Evolutionary conservation across 2,797 vertebrate genomes (phyloP), one percentile per base, ranked within the genome.

Genomic region (Peromyscus eremicus): DNA sequence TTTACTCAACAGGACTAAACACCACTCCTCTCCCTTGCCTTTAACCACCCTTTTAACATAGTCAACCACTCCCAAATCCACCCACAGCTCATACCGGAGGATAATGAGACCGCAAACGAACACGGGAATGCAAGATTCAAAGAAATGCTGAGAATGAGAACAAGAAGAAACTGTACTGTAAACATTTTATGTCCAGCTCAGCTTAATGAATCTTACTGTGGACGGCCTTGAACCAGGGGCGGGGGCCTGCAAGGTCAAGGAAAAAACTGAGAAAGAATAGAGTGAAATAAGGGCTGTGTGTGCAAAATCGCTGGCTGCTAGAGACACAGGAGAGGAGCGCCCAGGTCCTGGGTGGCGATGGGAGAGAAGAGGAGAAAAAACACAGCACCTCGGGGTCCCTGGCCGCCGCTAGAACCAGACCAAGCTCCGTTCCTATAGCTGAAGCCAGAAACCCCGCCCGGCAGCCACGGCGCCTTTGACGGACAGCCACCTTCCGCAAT

Each of bases 401-500:
- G 52, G 85, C 70, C 19, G 85, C 25, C 0, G 25, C 83, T 52
- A 70, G 43, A 70, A 49, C 34, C 82, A 49, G 82, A 85, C 10
- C 4, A 3, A 52, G 83, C 64, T 70, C 62, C 1, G 43, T n/a
- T n/a, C 83, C 32, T 70, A n/a, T 0, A n/a, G n/a, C 64, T 10
- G 17, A 5, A 73, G 57, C n/a, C 86, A 91, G 79, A 96, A 97
- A 64, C 86, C 88, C 91, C 46, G 27, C 93, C 94, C 75, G 0
- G 68, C 27, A 55, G 29, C 46, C 10, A 3, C 10, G 13, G 29
- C 8, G 34, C 89, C 57, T 76, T 86, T 94, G 95, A 97, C 29
- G 23, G 96, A 96, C 96, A 76, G 40, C 27, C 49, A 57, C 83
- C 29, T 92, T 89, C 43, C 40, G 17, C 94, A 96, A 94, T 77